Evolutionary conservation across 2,888 invertebrate species (phyloP).

Genomic region (Pseudococcus jackbeardsleyi): DNA sequence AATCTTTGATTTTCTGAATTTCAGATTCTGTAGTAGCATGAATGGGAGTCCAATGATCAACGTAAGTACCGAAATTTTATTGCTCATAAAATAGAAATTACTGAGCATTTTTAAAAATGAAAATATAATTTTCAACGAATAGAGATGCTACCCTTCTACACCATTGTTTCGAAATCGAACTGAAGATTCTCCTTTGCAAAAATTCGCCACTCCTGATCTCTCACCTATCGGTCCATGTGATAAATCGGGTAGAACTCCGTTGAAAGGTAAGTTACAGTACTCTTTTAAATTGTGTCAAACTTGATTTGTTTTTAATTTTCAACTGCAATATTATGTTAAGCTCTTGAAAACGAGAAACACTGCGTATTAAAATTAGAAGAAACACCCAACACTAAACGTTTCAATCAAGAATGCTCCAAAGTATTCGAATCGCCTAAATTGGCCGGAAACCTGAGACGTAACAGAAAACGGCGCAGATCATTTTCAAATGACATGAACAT

Average conservation of each 20-base stretch:
- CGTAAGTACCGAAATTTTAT: constrained; percentile 19
- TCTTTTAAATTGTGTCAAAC: neutral
- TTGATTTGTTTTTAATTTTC: neutral
- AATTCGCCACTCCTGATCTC: constrained; percentile 57
- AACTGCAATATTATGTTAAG: neutral
- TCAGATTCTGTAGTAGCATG: constrained; percentile 26
- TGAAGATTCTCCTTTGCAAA: constrained; percentile 43
- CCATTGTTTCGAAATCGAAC: constrained; percentile 39
- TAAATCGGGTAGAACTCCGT: constrained; percentile 3
- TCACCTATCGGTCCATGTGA: constrained; percentile 53
- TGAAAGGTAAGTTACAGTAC: neutral
- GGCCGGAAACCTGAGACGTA: constrained; percentile 36
- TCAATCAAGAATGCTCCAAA: constrained; percentile 42
- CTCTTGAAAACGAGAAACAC: neutral
- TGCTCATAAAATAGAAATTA: neutral
- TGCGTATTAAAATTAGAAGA: neutral
- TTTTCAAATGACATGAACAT: constrained; percentile 15
- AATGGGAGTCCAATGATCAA: constrained; percentile 44
- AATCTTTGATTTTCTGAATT: neutral
- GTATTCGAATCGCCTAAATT: constrained; percentile 60
- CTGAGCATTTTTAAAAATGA: neutral
- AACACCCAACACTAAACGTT: constrained; percentile 41
- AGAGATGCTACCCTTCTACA: constrained; percentile 63
- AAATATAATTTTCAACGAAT: neutral
- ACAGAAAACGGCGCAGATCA: constrained; percentile 52